Evolutionary conservation across 2,797 vertebrate genomes (phyloP).

Genomic region (Iguana delicatissima): DNA sequence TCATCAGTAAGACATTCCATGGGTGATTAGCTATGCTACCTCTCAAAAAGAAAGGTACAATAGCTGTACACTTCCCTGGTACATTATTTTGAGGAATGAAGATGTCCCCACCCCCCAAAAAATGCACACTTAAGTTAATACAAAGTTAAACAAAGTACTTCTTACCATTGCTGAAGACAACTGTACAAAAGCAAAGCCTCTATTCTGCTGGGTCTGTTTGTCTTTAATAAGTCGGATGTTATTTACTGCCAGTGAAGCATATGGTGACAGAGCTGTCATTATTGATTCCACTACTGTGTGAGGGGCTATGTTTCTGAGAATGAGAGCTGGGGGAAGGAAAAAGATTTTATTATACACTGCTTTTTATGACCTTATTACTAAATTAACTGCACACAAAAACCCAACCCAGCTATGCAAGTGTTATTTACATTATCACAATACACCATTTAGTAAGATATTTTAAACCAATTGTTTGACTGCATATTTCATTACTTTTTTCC

Average conservation of each 20-base stretch:
- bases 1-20: too few species aligned
- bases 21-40: background rate
- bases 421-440: background rate
- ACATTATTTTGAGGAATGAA: background rate
- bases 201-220: constrained; percentile 97
- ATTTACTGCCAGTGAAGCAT: constrained; percentile 93
- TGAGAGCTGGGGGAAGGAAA: constrained; percentile 88
- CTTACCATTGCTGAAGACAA: constrained; percentile 96
- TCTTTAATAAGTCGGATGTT: constrained; percentile 99
- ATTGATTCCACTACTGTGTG: constrained; percentile 96
- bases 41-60: background rate
- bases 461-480: background rate
- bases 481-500: background rate
- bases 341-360: constrained; percentile 6
- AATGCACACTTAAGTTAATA: background rate
- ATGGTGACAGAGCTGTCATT: constrained; percentile 92
- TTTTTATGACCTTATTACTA: background rate
- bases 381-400: background rate
- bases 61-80: background rate
- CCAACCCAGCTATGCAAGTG: background rate
- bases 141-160: constrained; percentile 3
- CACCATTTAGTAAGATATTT: background rate
- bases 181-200: constrained; percentile 98
- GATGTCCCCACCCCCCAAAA: too few species aligned
- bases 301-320: constrained; percentile 96